These are phyloP conservation scores for Miltochrista miniata DNA, from an alignment of 2,888 invertebrate species.

Conservation along the genomic window DNA sequence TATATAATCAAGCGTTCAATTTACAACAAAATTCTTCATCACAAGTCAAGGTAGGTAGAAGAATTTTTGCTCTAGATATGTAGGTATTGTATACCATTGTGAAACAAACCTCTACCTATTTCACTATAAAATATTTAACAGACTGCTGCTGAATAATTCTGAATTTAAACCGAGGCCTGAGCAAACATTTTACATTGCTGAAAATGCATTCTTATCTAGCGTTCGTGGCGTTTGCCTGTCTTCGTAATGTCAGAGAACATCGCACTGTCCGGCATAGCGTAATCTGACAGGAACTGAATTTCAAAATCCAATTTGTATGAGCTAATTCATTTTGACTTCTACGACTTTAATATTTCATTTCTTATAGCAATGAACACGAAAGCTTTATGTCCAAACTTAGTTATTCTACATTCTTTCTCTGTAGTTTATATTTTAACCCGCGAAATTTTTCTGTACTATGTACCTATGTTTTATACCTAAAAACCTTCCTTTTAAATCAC, in stretches of 20 bases:
- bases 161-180: conserved; percentile 46
- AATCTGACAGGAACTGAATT: conserved; percentile 21
- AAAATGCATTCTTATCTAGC: conserved; percentile 46
- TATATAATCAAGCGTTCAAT: no score
- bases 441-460: no score
- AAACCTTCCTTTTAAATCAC: no score
- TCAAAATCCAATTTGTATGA: conserved; percentile 10
- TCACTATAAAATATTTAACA: no score
- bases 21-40: no score
- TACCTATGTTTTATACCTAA: no score
- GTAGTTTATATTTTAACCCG: no score
- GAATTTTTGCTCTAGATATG: no score
- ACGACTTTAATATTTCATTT: conserved; percentile 24
- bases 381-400: background rate
- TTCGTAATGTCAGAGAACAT: conserved; percentile 19
- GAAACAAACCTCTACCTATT: no score
- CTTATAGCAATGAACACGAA: conserved; percentile 9
- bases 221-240: conserved; percentile 26
- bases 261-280: conserved; percentile 18
- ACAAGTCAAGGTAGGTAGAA: no score
- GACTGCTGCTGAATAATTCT: conserved; percentile 57
- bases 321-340: conserved; percentile 23
- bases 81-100: no score
- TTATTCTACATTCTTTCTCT: no score
- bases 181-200: conserved; percentile 44